Conservation (phyloP, 2,113 vertebrate genomes). For the Crotalus horridus region DNA sequence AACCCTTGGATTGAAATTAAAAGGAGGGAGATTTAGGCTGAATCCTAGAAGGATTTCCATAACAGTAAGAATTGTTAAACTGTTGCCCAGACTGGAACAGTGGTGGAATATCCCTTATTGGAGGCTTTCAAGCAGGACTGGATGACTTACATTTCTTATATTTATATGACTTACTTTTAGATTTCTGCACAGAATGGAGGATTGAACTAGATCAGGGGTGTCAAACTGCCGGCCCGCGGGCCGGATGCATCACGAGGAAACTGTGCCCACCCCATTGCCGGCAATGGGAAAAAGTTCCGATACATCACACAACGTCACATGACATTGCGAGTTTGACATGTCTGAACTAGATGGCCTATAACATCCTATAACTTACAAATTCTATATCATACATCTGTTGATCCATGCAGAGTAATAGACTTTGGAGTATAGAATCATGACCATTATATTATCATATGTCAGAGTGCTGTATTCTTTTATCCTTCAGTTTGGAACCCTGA, state of each 20-base stretch:
- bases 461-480: neutral
- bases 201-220: too few relatives aligned
- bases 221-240: too few relatives aligned
- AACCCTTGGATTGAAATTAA: neutral
- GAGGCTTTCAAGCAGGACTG: neutral
- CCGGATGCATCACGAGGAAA: too few relatives aligned
- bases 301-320: too few relatives aligned
- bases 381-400: neutral
- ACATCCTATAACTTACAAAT: neutral
- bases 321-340: too few relatives aligned
- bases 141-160: too few relatives aligned
- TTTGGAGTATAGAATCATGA: neutral
- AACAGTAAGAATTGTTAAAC: neutral
- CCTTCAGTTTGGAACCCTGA: neutral
- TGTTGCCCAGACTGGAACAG: neutral
- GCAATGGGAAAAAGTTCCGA: too few relatives aligned
- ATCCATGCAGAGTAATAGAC: neutral
- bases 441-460: neutral
- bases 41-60: neutral
- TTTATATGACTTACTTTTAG: too few relatives aligned
- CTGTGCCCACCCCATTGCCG: too few relatives aligned
- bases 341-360: neutral
- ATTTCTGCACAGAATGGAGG: too few relatives aligned
- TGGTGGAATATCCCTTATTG: neutral
- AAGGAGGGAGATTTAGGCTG: neutral